Percentiles rank a stretch among this genome's conserved stretches.
These are phyloP conservation scores for Myrmecophaga tridactyla DNA, from an alignment of 2,113 vertebrate genomes.

Conservation along the genomic window DNA sequence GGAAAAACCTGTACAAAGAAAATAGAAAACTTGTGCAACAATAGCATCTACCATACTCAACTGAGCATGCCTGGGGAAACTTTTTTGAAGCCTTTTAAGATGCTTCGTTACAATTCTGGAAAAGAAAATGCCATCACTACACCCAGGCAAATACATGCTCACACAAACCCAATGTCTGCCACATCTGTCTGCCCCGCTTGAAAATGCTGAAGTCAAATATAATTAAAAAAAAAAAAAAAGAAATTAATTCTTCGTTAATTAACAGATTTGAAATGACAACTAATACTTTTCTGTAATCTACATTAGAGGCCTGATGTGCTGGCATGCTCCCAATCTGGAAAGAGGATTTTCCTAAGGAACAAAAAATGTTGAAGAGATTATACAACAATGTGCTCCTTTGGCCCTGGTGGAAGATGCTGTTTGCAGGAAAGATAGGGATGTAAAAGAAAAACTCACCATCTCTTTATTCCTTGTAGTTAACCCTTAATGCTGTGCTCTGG, in stretches of 20 bases:
- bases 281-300: not conserved
- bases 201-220: not conserved
- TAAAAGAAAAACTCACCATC: not conserved
- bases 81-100: conserved; percentile 42
- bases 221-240: not conserved
- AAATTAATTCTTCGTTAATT: not conserved
- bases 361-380: not conserved
- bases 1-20: conserved; percentile 68
- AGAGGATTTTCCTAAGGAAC: not conserved
- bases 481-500: not conserved
- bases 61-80: conserved; percentile 25
- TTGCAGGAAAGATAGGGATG: not conserved
- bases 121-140: not conserved
- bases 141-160: not conserved
- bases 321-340: not conserved
- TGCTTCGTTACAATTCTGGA: conserved; percentile 38
- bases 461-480: not conserved
- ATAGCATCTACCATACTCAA: conserved; percentile 11
- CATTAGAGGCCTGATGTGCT: not conserved
- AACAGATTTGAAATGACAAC: not conserved
- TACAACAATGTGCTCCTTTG: not conserved
- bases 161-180: not conserved
- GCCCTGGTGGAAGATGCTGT: not conserved
- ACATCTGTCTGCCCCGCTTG: not conserved
- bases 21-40: conserved; percentile 56